Conservation (phyloP, 2,113 vertebrate genomes). For the Phalacrocorax brasilianus region DNA sequence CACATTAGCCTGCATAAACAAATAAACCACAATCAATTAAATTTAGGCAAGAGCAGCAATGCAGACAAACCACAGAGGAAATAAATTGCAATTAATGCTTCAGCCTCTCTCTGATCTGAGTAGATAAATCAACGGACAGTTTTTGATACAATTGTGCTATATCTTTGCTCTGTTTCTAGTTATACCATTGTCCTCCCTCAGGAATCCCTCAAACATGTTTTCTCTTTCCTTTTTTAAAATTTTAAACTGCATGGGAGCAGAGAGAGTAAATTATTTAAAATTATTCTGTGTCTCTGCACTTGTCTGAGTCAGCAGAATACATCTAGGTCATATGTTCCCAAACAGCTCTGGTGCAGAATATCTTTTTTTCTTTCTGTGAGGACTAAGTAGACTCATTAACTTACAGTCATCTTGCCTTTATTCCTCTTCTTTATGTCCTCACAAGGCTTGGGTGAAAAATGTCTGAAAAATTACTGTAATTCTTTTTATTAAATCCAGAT, state of each 20-base stretch:
- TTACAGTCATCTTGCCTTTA: background rate
- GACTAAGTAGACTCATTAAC: background rate
- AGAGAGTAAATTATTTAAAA: constrained; percentile 31
- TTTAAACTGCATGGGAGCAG: background rate
- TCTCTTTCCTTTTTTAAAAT: background rate
- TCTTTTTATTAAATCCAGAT: background rate
- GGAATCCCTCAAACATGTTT: background rate
- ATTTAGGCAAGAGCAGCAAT: background rate
- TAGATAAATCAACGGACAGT: background rate
- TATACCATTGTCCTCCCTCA: background rate
- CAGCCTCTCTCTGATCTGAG: background rate
- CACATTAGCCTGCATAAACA: background rate
- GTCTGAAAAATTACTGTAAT: background rate
- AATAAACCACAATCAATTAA: constrained; percentile 20
- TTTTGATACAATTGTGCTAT: background rate
- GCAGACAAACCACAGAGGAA: background rate
- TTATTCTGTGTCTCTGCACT: constrained; percentile 7
- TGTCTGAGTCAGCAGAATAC: constrained; percentile 48
- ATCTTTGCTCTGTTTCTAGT: constrained; percentile 4
- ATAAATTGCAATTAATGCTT: background rate
- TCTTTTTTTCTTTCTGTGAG: background rate
- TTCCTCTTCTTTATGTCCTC: background rate
- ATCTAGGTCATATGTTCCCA: background rate
- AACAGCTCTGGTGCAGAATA: background rate
- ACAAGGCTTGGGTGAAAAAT: background rate